Percentiles rank a stretch among this genome's conserved stretches.
These are phyloP conservation scores for Wasmannia auropunctata DNA, from an alignment of 1,140 invertebrate species.

Conservation along the genomic window DNA sequence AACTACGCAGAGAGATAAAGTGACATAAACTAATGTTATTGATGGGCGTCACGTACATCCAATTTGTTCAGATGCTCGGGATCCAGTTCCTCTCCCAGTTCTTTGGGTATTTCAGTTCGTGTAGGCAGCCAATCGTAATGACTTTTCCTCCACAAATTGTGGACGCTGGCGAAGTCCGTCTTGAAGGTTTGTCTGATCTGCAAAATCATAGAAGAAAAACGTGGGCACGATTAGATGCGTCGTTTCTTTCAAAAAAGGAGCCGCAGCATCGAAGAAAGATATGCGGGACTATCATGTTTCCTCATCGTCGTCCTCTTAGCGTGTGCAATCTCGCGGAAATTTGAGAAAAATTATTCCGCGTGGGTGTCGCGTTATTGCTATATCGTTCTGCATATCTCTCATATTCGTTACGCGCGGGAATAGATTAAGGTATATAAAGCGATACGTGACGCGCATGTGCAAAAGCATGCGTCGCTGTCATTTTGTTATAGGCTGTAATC, in stretches of 20 bases:
- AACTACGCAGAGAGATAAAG: background rate
- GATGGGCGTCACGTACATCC: constrained; percentile 78
- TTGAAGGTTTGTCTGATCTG: constrained; percentile 86
- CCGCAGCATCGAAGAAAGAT: constrained; percentile 44
- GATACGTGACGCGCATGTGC: constrained; percentile 4
- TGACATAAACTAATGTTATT: constrained; percentile 30
- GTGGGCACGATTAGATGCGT: background rate
- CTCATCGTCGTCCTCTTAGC: constrained; percentile 34
- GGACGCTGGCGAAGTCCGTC: constrained; percentile 81
- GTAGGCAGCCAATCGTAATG: constrained; percentile 86
- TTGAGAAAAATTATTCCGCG: constrained; percentile 48
- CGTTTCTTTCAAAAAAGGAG: background rate
- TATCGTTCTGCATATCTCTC: constrained; percentile 32
- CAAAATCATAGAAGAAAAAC: constrained; percentile 75
- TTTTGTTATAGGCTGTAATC: background rate
- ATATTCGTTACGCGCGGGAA: background rate
- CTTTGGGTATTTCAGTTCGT: constrained; percentile 84
- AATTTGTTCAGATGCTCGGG: constrained; percentile 82
- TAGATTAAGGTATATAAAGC: constrained; percentile 18
- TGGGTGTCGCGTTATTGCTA: constrained; percentile 41
- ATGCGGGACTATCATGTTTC: constrained; percentile 24
- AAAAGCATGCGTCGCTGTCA: background rate
- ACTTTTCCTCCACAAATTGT: constrained; percentile 83
- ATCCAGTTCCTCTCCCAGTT: constrained; percentile 82
- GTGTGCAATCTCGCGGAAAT: background rate